Base-by-base conservation (phyloP, 2,797 vertebrate species). In the Tympanoctomys barrerae region DNA sequence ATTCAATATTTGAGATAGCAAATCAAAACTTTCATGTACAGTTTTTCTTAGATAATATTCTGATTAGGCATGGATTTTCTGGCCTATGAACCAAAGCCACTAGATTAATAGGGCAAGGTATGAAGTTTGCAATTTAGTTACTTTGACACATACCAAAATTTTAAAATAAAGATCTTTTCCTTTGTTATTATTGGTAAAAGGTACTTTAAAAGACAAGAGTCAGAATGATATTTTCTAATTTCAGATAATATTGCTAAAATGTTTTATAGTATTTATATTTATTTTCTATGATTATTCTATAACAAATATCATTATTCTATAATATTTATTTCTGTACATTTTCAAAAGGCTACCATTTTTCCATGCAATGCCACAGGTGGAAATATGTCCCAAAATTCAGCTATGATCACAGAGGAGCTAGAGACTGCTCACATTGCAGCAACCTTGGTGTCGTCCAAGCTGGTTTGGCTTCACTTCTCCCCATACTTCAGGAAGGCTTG, bases 71-170 rank as follows among this genome's bases (percentile, higher is more conserved):
- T 79, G 96, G 95, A 92, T 0, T 11, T 0, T 93, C 91, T 93
- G 54, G 24, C 77, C 77, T 39, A 49, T 24, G 86, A 78, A 78
- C 33, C 10, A 24, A 62, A 64, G 81, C 84, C 49, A 70, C 18
- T 13, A 95, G 78, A 87, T 13, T 75, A 16, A 36, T 24, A 91
- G 77, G 73, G 94, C 31, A 95, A 96, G 73, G 88, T 96, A 10
- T 80, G 81, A 98, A 93, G 33, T 89, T 95, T 91, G 87, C 39
- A 3, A 2, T 92, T 81, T 54, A 90, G 75, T 93, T 26, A 77
- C 26, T 88, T 46, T 93, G 66, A 84, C 84, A 91, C 36, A 42
- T 84, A 64, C 92, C 1, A 0, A 79, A 82, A 94, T 96, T 79
- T 94, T 96, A 49, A 7, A 7, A 75, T 68, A 66, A 62, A 0